Base-by-base conservation (phyloP, 2,888 invertebrate genomes). In the Parochlus steinenii region DNA sequence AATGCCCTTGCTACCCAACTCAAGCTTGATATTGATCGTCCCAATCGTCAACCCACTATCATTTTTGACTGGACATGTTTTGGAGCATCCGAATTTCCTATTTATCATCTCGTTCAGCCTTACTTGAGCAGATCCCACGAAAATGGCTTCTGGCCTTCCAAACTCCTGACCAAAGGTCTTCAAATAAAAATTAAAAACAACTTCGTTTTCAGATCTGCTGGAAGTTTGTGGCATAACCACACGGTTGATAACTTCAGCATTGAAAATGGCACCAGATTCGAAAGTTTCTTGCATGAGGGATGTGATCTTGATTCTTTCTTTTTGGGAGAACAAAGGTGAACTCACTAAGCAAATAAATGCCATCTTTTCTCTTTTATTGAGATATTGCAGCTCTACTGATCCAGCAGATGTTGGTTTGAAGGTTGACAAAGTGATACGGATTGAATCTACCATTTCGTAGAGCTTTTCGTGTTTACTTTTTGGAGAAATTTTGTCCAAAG, bases 1-100 rank as follows among this genome's bases (percentile, higher is more conserved):
- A 31, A 59, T 46, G 43, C 52, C 51, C 42, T 62, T 62, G 44
- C 58, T 60, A 5, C 64, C 64, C 34, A 67, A 51, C 45, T 33
- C 38, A 16, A 44, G 24, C 24, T 39, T 40, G 7, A 37, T 29
- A 8, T 24, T 28, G 6, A 39, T n/a, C 5, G 11, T 6, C 14
- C 36, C 36, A 19, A 31, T 22, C 16, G 5, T 25, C 3, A 22
- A 6, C 6, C 15, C 20, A 16, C 23, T 11, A 10, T 36, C 36
- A 22, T 24, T 23, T 5, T 30, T 11, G 6, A 36, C 14, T 4
- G 30, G 17, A 18, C 29, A 30, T n/a, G 23, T 30, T 10, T 24
- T 30, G 10, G 11, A 12, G 7, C 16, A 36, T n/a, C 3, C n/a
- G 8, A n/a, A n/a, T n/a, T 28, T 19, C 12, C 15, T 11, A 10